Evolutionary conservation across 2,888 invertebrate species (phyloP).

Genomic region (Ferrisia virgata): DNA sequence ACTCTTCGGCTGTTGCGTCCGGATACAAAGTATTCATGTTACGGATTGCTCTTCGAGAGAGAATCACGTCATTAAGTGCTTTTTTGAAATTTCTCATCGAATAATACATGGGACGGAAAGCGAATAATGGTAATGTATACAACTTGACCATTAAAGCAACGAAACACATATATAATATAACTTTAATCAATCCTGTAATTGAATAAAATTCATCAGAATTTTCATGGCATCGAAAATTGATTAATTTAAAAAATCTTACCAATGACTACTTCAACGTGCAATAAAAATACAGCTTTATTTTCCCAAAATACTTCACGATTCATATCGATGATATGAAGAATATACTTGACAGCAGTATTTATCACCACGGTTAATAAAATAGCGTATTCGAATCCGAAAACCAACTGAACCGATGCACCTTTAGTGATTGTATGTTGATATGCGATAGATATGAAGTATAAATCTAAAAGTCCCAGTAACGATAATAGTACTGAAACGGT

Average conservation of each 20-base stretch:
- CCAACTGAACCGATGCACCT: constrained; percentile 95
- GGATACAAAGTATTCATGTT: constrained; percentile 98
- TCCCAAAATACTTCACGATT: constrained; percentile 97
- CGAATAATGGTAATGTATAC: constrained; percentile 95
- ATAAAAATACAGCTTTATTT: constrained; percentile 93
- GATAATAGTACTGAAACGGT: constrained; percentile 63
- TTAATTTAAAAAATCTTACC: constrained; percentile 58
- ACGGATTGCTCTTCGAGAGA: constrained; percentile 92
- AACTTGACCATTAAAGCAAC: constrained; percentile 94
- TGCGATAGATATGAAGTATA: constrained; percentile 87
- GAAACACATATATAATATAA: constrained; percentile 83
- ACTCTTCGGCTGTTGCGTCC: constrained; percentile 88
- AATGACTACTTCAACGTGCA: constrained; percentile 94
- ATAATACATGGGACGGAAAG: constrained; percentile 98
- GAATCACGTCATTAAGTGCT: constrained; percentile 92
- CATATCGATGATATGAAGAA: constrained; percentile 81
- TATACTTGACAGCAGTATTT: constrained; percentile 89
- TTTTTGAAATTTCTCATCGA: constrained; percentile 98
- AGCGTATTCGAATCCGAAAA: constrained; percentile 99
- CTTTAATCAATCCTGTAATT: constrained; percentile 61
- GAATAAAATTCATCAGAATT: not conserved
- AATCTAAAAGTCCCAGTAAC: constrained; percentile 77
- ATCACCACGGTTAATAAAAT: constrained; percentile 89
- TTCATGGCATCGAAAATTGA: not conserved
- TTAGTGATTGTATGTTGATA: constrained; percentile 88